Evolutionary conservation across 2,888 invertebrate genomes (phyloP).

Genomic region (Conomelus anceps): DNA sequence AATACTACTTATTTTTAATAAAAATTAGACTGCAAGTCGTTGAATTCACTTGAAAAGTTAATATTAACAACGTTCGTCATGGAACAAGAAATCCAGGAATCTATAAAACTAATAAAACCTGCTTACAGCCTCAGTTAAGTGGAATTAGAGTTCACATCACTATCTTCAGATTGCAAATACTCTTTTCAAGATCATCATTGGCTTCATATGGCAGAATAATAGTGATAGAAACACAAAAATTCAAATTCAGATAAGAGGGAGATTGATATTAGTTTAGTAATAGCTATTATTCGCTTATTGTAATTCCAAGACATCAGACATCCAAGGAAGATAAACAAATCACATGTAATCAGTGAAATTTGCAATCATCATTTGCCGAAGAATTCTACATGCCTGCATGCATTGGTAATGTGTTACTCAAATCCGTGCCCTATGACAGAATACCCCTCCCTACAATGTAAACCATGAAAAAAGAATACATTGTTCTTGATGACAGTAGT

Average conservation of each 20-base stretch:
- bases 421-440: no score
- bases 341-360: neutral
- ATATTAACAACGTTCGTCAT: no score
- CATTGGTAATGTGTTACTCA: no score
- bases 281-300: neutral
- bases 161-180: neutral
- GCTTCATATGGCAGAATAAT: neutral
- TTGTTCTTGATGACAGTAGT: no score
- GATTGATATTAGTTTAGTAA: neutral
- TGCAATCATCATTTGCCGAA: neutral
- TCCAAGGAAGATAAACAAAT: conserved; percentile 37
- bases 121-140: neutral
- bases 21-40: no score
- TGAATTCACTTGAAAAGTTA: no score
- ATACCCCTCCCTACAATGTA: no score
- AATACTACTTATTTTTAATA: no score
- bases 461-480: no score
- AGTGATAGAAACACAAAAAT: no score
- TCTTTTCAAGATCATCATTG: neutral
- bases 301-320: conserved; percentile 35
- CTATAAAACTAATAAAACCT: neutral
- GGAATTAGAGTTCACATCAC: no score
- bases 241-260: neutral
- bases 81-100: no score
- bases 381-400: neutral